Percentiles rank a stretch among this genome's conserved stretches.
Evolutionary conservation across 2,888 invertebrate genomes (phyloP).

Genomic region (Entomobrya multifasciata): DNA sequence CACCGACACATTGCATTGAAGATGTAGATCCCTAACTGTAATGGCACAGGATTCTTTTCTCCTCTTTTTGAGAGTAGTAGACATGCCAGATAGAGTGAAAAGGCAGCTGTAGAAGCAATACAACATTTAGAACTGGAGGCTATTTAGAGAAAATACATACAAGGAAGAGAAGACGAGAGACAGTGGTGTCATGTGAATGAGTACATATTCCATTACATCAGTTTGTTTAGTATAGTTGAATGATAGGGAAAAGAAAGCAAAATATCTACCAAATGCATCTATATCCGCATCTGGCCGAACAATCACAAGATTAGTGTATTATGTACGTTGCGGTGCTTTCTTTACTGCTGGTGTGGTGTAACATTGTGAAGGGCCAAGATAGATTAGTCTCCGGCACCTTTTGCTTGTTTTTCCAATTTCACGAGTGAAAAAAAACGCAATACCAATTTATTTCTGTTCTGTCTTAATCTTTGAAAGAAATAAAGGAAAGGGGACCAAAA

Average conservation of each 20-base stretch:
- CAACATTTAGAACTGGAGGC: conserved; percentile 38
- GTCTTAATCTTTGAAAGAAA: conserved; percentile 59
- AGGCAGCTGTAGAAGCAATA: neutral
- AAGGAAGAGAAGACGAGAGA: neutral
- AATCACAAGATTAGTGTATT: neutral
- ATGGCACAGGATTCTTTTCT: conserved; percentile 43
- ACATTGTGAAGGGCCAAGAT: conserved; percentile 64
- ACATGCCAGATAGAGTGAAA: conserved; percentile 20
- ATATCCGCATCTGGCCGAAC: neutral
- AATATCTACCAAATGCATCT: neutral
- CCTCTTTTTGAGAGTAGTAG: neutral
- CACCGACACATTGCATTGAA: too few relatives aligned
- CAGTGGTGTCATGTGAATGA: conserved; percentile 31
- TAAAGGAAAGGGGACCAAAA: conserved; percentile 17
- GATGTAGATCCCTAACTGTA: conserved; percentile 28
- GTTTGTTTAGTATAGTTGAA: too few relatives aligned
- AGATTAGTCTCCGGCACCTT: conserved; percentile 68
- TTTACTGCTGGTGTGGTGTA: conserved; percentile 34
- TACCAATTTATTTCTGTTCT: conserved; percentile 65
- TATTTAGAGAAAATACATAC: neutral
- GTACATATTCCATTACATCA: conserved; percentile 36
- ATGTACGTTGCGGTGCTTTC: conserved; percentile 43
- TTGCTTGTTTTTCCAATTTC: conserved; percentile 68
- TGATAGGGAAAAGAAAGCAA: neutral
- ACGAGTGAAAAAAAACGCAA: conserved; percentile 67